Evolutionary conservation across 1,140 invertebrate species (phyloP).

Genomic region (Sipha flava): DNA sequence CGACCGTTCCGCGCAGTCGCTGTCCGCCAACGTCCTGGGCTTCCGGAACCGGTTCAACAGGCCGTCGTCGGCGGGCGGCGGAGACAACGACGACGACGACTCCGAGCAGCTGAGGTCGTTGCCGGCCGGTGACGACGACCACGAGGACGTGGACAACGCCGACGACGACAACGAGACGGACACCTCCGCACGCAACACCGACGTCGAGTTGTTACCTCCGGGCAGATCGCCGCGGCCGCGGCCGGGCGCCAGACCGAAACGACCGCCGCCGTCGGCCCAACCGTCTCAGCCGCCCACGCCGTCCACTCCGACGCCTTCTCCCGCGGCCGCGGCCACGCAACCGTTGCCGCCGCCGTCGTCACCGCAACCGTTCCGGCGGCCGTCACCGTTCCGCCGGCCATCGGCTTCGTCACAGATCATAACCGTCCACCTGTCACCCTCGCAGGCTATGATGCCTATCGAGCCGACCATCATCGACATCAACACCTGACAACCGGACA

Average conservation of each 20-base stretch:
- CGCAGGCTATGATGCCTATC: background rate
- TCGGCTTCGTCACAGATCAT: background rate
- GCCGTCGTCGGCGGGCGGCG: background rate
- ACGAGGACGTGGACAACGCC: background rate
- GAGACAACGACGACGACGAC: background rate
- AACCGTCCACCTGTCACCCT: background rate
- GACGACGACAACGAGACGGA: background rate
- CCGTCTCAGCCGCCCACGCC: too few species aligned
- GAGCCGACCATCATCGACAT: background rate
- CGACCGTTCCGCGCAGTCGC: background rate
- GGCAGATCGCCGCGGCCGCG: background rate
- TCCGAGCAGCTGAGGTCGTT: background rate
- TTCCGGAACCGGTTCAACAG: too few species aligned
- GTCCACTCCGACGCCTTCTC: too few species aligned
- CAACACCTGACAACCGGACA: background rate
- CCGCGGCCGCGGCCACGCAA: background rate
- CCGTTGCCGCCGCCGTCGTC: background rate
- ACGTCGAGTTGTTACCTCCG: background rate
- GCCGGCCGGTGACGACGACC: background rate
- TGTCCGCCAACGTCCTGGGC: background rate
- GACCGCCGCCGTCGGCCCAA: background rate
- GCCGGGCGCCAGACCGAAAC: background rate
- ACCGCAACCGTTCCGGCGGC: background rate
- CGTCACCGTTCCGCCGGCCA: background rate
- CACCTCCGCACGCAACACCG: background rate